These are phyloP conservation scores for Cecidostiba fungosa DNA, from an alignment of 2,888 invertebrate genomes.

Conservation along the genomic window DNA sequence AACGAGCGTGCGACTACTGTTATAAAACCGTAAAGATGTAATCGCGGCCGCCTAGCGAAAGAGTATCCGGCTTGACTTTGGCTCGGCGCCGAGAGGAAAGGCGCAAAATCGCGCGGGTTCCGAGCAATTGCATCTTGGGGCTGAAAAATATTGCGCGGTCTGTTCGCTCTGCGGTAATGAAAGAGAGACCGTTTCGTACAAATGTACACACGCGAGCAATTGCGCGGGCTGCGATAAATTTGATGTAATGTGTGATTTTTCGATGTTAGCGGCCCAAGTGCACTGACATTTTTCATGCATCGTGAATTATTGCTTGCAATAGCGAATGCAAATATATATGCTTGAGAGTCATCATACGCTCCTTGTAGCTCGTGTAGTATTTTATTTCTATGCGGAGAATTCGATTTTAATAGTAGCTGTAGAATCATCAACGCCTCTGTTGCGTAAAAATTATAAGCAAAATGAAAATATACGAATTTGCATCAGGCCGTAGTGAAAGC, in stretches of 20 bases:
- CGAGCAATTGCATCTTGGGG: slow-evolving; percentile 60
- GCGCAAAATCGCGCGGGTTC: slow-evolving; percentile 55
- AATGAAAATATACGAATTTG: slow-evolving; percentile 3
- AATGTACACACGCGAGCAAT: slow-evolving; percentile 35
- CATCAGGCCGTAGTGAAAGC: slow-evolving; percentile 20
- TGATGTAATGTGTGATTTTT: slow-evolving; percentile 42
- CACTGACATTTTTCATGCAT: not conserved
- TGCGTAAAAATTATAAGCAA: not conserved
- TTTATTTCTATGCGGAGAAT: not conserved
- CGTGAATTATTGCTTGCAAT: not conserved
- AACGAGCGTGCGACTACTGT: slow-evolving; percentile 61
- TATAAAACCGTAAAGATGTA: slow-evolving; percentile 79
- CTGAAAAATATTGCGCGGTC: slow-evolving; percentile 48
- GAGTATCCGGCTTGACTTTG: slow-evolving; percentile 65
- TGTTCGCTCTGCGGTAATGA: slow-evolving; percentile 45
- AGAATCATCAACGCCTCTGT: not conserved
- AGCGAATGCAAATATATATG: slow-evolving; percentile 9
- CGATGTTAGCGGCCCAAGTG: slow-evolving; percentile 24
- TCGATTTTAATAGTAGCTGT: not conserved
- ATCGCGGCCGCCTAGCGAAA: slow-evolving; percentile 69
- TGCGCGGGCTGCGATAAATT: slow-evolving; percentile 51
- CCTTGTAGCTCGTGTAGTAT: not conserved
- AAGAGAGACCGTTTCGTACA: slow-evolving; percentile 37
- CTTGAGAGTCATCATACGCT: not conserved
- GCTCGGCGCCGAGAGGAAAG: slow-evolving; percentile 64